phyloP scores from a whole-genome alignment of 2,113 vertebrate species.

The Agelaius tricolor region DNA sequence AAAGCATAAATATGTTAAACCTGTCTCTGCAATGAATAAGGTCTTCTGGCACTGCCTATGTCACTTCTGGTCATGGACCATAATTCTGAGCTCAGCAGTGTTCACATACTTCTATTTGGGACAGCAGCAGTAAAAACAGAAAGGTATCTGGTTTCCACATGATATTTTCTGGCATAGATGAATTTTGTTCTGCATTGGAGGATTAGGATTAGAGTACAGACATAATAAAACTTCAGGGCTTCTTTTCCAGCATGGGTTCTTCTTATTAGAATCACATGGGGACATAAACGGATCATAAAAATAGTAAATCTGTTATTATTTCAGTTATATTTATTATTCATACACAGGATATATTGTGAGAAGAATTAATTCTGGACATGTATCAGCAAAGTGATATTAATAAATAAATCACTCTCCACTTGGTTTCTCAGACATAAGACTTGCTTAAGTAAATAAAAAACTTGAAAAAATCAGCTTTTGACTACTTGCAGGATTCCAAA shows the following conservation, averaged over 20 bases:
- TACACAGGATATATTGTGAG: background rate
- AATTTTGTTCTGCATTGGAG: background rate
- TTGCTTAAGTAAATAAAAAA: background rate
- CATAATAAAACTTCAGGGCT: constrained; percentile 7
- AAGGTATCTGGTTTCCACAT: constrained; percentile 29
- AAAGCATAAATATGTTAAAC: background rate
- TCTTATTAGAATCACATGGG: constrained; percentile 37
- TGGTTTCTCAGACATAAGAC: background rate
- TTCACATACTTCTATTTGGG: background rate
- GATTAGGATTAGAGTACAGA: constrained; percentile 45
- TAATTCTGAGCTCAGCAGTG: constrained; percentile 5
- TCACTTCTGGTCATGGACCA: constrained; percentile 20
- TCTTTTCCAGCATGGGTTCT: constrained; percentile 19
- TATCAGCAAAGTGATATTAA: background rate
- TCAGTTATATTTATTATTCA: background rate
- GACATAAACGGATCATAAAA: constrained; percentile 15
- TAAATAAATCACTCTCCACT: background rate
- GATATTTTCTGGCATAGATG: background rate
- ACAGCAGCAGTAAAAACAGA: constrained; percentile 14
- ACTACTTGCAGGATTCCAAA: background rate
- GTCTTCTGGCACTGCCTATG: background rate
- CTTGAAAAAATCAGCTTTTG: background rate
- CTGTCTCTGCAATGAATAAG: background rate
- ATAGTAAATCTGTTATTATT: constrained; percentile 33
- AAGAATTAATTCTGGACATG: background rate